Evolutionary conservation across 2,113 vertebrate genomes (phyloP).

Genomic region (Bufo bufo): DNA sequence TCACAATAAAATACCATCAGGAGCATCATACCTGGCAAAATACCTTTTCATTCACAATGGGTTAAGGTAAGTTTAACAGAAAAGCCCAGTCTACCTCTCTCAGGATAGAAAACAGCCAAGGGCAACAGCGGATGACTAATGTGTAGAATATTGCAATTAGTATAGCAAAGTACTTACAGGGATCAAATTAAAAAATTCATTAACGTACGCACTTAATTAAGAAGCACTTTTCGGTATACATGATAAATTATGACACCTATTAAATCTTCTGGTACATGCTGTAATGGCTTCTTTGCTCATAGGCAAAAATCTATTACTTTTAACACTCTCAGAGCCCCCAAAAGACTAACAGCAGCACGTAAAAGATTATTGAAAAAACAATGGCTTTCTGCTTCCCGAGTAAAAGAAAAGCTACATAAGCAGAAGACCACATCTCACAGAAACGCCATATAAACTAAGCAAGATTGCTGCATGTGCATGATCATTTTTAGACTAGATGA

Average conservation of each 20-base stretch:
- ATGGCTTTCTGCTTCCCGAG: conserved; percentile 59
- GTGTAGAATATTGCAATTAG: conserved; percentile 99
- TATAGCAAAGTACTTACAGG: conserved; percentile 99
- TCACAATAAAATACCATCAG: background rate
- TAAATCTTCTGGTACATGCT: conserved; percentile 95
- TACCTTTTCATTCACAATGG: conserved; percentile 72
- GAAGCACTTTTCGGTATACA: conserved; percentile 99
- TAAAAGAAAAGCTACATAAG: conserved; percentile 59
- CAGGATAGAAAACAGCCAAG: conserved; percentile 98
- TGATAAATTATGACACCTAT: conserved; percentile 99
- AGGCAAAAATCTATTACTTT: conserved; percentile 86
- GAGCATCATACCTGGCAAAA: background rate
- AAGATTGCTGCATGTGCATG: background rate
- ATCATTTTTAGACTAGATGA: background rate
- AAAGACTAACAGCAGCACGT: conserved; percentile 75
- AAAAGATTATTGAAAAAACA: conserved; percentile 78
- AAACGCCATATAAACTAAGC: background rate
- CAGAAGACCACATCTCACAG: conserved; percentile 60
- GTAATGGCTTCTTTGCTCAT: conserved; percentile 94
- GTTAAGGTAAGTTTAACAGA: conserved; percentile 93
- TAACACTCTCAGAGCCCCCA: conserved; percentile 82
- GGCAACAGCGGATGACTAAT: conserved; percentile 99
- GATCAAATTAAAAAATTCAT: conserved; percentile 99
- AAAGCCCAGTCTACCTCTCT: conserved; percentile 76
- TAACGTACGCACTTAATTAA: conserved; percentile 99